phyloP scores from a whole-genome alignment of 1,140 invertebrate genomes.

The Cotesia glomerata region DNA sequence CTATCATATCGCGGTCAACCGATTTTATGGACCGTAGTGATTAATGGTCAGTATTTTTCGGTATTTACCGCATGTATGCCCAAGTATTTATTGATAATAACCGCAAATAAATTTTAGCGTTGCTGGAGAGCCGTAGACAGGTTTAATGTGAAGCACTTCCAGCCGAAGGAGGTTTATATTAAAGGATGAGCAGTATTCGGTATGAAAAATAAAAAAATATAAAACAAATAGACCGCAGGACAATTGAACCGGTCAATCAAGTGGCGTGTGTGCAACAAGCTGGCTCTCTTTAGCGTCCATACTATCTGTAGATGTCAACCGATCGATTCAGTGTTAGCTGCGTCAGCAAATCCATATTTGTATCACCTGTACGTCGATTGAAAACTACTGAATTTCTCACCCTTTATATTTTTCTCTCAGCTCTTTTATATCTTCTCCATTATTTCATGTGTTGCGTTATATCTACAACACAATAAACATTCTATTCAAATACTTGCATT shows the following conservation, averaged over 20 bases:
- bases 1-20: no score
- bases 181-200: no score
- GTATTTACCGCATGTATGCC: no score
- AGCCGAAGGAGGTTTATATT: no score
- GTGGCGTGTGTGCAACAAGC: conserved; percentile 32
- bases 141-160: no score
- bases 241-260: conserved; percentile 34
- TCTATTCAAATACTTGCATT: no score
- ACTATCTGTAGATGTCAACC: conserved; percentile 17
- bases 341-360: conserved; percentile 22
- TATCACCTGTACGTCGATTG: conserved; percentile 19
- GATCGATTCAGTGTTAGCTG: conserved; percentile 24
- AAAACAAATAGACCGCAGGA: conserved; percentile 20
- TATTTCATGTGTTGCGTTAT: background rate
- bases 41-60: no score
- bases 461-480: background rate
- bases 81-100: no score
- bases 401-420: background rate
- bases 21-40: no score
- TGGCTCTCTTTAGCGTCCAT: background rate
- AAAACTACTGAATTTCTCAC: background rate
- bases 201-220: background rate
- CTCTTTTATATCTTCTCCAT: background rate
- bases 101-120: no score
- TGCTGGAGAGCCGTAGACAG: no score